Base-by-base conservation (phyloP, 2,797 vertebrate genomes). In the Eptatretus atami region DNA sequence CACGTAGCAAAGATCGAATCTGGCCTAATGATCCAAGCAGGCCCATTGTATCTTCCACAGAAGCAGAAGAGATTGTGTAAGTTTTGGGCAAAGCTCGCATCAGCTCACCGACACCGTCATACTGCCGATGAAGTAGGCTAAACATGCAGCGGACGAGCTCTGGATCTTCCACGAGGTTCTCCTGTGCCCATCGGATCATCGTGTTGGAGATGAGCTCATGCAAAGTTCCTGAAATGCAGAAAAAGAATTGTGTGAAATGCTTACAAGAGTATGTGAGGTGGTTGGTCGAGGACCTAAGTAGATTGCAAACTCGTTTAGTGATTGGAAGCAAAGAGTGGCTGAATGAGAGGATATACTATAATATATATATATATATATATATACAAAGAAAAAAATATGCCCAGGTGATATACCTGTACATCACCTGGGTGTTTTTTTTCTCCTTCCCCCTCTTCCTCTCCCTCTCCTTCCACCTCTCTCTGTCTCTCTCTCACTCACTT, bases 131-230 rank as follows among this genome's bases (percentile, higher is more conserved):
- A 66, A 95, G 81, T n/a, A 96, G 79, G 69, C 75, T 84, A 75
- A 93, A 96, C 90, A 96, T 96, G 69, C 83, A 81, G 3, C 86
- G 78, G 67, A 96, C 83, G 68, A 96, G 77, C 69, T 86, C 80
- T 0, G 87, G 77, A 54, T 96, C 84, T 71, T 90, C 86, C 68
- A 96, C 82, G 73, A 85, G 82, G 69, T 82, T 81, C 72, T 95
- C 88, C 69, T 96, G 90, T 25, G 90, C 83, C 90, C 90, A 96
- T 69, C 77, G 75, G 67, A 93, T 84, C 83, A 96, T 93, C 0
- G 86, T 93, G 73, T 88, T 85, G 1, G 87, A 95, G 71, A 96
- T 86, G 67, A 98, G 75, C 69, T 94, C 81, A 71, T 90, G 93
- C 71, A 98, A 73, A 2, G 87, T 92, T 1, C 82, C 92, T 98